Evolutionary conservation across 2,888 invertebrate genomes (phyloP).

Genomic region (Fragum sueziense): DNA sequence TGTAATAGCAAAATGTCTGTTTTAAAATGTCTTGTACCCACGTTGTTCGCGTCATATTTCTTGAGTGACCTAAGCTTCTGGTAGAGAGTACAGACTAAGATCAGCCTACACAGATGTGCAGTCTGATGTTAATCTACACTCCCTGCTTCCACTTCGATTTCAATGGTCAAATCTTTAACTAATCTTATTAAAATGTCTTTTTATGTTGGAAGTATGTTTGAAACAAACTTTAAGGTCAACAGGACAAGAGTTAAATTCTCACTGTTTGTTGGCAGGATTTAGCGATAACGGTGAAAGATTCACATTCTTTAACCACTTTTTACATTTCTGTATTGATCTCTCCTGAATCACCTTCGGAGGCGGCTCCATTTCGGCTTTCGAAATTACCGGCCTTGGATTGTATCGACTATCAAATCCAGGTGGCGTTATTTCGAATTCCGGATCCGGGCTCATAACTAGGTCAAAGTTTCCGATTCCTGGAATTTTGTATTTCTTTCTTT

Average conservation of each 20-base stretch:
- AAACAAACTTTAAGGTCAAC: too few relatives aligned
- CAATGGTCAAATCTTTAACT: too few relatives aligned
- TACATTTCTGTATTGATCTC: conserved; percentile 52
- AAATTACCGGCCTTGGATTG: conserved; percentile 39
- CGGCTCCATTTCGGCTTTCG: conserved; percentile 43
- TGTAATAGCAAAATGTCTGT: too few relatives aligned
- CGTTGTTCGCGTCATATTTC: too few relatives aligned
- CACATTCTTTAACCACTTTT: conserved; percentile 49
- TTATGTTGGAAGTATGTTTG: too few relatives aligned
- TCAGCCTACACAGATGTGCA: too few relatives aligned
- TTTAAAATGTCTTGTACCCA: too few relatives aligned
- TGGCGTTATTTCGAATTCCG: conserved; percentile 59
- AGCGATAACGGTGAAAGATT: conserved; percentile 50
- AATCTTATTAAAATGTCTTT: too few relatives aligned
- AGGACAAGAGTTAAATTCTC: conserved; percentile 8
- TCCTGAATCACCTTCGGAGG: conserved; percentile 47
- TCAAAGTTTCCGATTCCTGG: conserved; percentile 57
- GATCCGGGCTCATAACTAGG: conserved; percentile 46
- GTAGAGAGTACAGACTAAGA: too few relatives aligned
- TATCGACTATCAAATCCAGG: conserved; percentile 55
- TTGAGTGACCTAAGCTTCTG: too few relatives aligned
- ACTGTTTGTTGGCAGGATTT: conserved; percentile 31
- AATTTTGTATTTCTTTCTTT: conserved; percentile 46
- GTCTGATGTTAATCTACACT: too few relatives aligned
- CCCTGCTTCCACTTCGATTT: too few relatives aligned